These are phyloP conservation scores for Drosophila mayri DNA, from an alignment of 1,140 invertebrate species.

Conservation along the genomic window DNA sequence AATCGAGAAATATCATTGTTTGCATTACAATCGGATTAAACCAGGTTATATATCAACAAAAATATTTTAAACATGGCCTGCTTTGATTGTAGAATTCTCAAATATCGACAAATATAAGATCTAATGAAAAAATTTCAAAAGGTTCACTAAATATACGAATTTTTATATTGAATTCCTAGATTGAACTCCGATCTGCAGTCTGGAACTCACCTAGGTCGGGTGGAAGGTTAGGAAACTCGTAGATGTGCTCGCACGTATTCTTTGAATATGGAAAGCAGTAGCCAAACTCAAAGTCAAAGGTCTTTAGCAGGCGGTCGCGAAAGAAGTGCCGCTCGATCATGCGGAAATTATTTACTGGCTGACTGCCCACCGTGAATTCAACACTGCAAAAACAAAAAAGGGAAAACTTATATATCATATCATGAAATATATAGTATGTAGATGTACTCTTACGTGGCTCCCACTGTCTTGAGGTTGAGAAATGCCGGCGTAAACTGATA, in stretches of 20 bases:
- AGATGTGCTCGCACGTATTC: slow-evolving; percentile 99
- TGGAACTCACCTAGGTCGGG: slow-evolving; percentile 91
- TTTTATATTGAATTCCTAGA: background rate
- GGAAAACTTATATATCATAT: background rate
- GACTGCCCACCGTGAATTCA: slow-evolving; percentile 97
- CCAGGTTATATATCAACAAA: background rate
- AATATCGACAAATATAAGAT: background rate
- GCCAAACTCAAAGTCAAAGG: slow-evolving; percentile 99
- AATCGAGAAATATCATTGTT: background rate
- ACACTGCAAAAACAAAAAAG: slow-evolving; percentile 87
- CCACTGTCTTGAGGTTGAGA: slow-evolving; percentile 97
- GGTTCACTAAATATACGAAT: background rate
- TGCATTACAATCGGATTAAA: background rate
- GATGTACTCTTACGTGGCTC: slow-evolving; percentile 91
- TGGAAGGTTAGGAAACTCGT: slow-evolving; percentile 97
- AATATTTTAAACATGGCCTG: background rate
- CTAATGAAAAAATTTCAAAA: background rate
- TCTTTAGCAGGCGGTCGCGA: slow-evolving; percentile 96
- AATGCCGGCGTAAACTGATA: slow-evolving; percentile 99
- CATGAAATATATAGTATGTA: no score
- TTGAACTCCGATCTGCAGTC: background rate
- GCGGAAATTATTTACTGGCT: slow-evolving; percentile 97
- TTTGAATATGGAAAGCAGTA: slow-evolving; percentile 99
- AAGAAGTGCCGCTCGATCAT: slow-evolving; percentile 99
- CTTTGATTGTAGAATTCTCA: no score